Evolutionary conservation across 2,797 vertebrate species (phyloP), one percentile per base, ranked within the genome.

Genomic region (Sebastes baramenuke): DNA sequence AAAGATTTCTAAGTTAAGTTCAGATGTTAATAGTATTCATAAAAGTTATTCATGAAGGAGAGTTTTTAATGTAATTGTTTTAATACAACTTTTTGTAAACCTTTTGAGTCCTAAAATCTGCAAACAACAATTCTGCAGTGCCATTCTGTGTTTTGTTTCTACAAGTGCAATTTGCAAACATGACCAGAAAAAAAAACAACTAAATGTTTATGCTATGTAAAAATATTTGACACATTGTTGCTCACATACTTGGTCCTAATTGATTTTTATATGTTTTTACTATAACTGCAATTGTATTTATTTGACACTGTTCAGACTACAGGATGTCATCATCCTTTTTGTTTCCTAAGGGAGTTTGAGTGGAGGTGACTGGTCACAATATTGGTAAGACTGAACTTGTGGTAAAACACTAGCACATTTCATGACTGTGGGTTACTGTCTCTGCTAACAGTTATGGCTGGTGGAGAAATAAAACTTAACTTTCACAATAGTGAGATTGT

Each of bases 201-300:
- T 76, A 61, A 70, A 56, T 69, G 34, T 84, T 86, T 70, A 73
- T 89, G 70, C 62, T 81, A 68, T 87, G 81, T 81, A 54, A 89
- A 77, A 72, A 80, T 82, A 72, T 88, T 79, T 87, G 71, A 87
- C 67, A 77, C 71, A 69, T 84, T 80, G 56, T 89, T 79, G 67
- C 86, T 87, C 77, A 90, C 77, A 77, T 80, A 75, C 67, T 72
- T 86, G 76, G 69, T 90, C 78, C 73, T 84, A 61, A 72, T 75
- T 86, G 36, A 75, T 86, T 87, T 89, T 85, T 42, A 18, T 24
- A 14, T 91, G 79, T 90, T 90, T 90, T 92, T 87, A 89, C 85
- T 83, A 73, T 87, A 83, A 90, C 83, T 82, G 75, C 56, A 81
- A 59, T 70, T 90, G 80, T 95, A 94, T 94, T 96, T 96, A 95